Base-by-base conservation (phyloP, 2,888 invertebrate genomes). In the Erebia palarica region DNA sequence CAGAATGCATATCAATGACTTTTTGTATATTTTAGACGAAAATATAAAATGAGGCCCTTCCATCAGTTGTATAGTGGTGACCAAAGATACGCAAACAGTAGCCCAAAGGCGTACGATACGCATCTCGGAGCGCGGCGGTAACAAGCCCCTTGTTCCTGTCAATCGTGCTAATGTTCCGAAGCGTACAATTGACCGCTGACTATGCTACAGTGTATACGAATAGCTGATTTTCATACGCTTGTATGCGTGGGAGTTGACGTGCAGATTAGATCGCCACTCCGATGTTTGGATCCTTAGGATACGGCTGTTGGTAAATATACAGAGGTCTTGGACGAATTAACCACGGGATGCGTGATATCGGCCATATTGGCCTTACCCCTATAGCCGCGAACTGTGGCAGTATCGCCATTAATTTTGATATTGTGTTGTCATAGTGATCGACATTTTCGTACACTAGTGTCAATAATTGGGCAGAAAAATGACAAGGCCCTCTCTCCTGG, bases 91-190 rank as follows among this genome's bases (percentile, higher is more conserved):
- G 87, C 84, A 87, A 90, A 89, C 91, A 90, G 90, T 88, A 88
- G 90, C 88, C 87, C 82, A 85, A 84, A 84, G 87, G 88, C 84
- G 84, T 86, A 85, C 85, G 92, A 92, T 92, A 91, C 90, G 88
- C 87, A 92, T 92, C 92, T 91, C 83, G 82, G 78, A 77, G 78
- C 74, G 73, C 74, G 73, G 75, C 76, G 76, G 90, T 91, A 92
- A 92, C 91, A 91, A 92, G 90, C 85, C 65, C 84, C 90, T 79
- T 92, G 92, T 91, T 84, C 83, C 85, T 87, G 92, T 92, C 92
- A 91, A 89, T 91, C 91, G 85, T 75, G 87, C 91, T 92, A 92
- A 91, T 91, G 89, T 86, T 82, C 72, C 68, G 51, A 49, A 53
- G 66, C 70, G 51, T 47, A 70, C 70, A 70, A 70, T 70, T 68